Evolutionary conservation across 2,797 vertebrate species (phyloP).

Genomic region (Sparus aurata): DNA sequence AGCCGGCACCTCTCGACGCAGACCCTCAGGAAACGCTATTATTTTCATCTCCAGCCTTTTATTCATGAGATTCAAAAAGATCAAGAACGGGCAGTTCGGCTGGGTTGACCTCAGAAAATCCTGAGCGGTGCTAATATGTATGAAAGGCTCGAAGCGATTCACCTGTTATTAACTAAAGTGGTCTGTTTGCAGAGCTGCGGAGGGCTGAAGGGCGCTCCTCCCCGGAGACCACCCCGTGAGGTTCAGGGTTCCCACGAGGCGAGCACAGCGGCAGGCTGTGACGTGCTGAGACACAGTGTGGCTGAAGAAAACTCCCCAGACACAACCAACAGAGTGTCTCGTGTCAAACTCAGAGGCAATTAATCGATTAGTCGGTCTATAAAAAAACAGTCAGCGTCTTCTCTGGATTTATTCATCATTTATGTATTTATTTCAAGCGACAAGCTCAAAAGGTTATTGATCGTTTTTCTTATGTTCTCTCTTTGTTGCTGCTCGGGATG

Average conservation of each 20-base stretch:
- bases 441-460: too few relatives aligned
- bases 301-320: constrained; percentile 50
- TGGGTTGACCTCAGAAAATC: not conserved
- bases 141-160: constrained; percentile 36
- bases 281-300: constrained; percentile 56
- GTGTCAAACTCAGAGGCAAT: constrained; percentile 4
- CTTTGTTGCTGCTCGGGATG: too few relatives aligned
- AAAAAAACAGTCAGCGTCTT: not conserved
- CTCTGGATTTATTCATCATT: not conserved
- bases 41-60: constrained; percentile 15
- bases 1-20: constrained; percentile 1
- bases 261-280: constrained; percentile 62
- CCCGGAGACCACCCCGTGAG: constrained; percentile 48
- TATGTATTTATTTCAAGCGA: too few relatives aligned
- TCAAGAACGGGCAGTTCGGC: not conserved
- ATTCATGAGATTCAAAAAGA: constrained; percentile 1
- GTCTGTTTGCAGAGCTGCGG: constrained; percentile 55
- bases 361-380: not conserved
- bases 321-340: not conserved
- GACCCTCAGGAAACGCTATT: constrained; percentile 11
- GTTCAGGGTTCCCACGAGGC: constrained; percentile 49
- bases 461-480: too few relatives aligned
- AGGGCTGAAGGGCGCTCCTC: constrained; percentile 53
- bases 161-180: constrained; percentile 47
- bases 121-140: constrained; percentile 2